Base-by-base conservation (phyloP, 2,888 invertebrate species). In the Dolichopus griseipennis region DNA sequence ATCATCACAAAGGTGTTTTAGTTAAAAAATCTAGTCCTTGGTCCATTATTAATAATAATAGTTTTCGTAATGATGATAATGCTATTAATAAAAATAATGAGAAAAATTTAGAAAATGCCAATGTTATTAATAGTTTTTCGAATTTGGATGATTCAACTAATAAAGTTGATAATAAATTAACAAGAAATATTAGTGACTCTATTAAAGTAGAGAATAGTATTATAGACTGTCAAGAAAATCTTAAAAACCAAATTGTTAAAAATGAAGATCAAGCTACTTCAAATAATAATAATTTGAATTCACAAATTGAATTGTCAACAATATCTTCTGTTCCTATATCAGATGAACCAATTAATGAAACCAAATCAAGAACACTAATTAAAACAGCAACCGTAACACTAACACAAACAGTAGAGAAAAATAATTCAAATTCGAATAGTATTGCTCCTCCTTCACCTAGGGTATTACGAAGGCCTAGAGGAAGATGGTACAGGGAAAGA, bases 21-120 rank as follows among this genome's bases (percentile, higher is more conserved):
- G 52, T 52, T 52, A 52, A 52, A 52, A 52, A 52, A 52, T 52
- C 52, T 52, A 52, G 52, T 52, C 52, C 52, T 52, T 52, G 52
- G 52, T 18, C 52, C n/a, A 18, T 52, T 18, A 52, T 52, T 18
- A 52, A n/a, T 52, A 52, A 41, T 41, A 27, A 37, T 37, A 61
- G 8, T 22, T 21, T 21, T 20, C 10, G 10, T 21, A 61, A 8
- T 20, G 21, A 61, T 9, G 21, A 61, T 61, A 21, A 61, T 21
- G 10, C 10, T 21, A 22, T 12, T 21, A 61, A 61, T 1, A 20
- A 22, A 21, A 21, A 10, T 20, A 21, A 10, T 21, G 10, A 20
- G 20, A 61, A 61, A 12, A 63, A 15, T 27, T 10, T 18, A 27
- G 22, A 15, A 2, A 63, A 63, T 63, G 27, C 10, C 12, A 27